These are phyloP conservation scores for Chlorocebus sabaeus DNA, from an alignment of 2,113 vertebrate genomes.

Conservation along the genomic window DNA sequence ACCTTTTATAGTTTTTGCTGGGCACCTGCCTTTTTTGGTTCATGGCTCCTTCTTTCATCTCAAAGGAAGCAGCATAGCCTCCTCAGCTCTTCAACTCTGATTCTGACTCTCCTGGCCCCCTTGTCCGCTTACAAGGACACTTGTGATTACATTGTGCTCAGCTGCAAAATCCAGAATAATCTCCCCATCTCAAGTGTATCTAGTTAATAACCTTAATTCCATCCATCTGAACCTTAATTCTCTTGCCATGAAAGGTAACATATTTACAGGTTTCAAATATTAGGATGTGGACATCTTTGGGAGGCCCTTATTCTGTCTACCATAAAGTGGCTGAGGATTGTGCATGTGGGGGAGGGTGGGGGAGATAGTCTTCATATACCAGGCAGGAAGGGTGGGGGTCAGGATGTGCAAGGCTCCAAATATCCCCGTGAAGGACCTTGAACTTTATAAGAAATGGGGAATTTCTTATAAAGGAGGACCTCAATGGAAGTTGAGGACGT, in stretches of 20 bases:
- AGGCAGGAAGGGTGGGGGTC: not conserved
- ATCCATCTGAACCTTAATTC: not conserved
- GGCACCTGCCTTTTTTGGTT: not conserved
- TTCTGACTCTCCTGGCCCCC: not conserved
- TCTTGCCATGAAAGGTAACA: not conserved
- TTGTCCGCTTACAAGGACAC: not conserved
- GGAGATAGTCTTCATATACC: not conserved
- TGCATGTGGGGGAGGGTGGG: accelerated
- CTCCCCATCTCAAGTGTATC: not conserved
- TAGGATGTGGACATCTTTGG: not conserved
- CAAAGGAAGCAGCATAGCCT: not conserved
- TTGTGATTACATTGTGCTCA: not conserved
- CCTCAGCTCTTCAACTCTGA: not conserved
- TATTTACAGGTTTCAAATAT: not conserved
- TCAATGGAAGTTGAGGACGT: not conserved
- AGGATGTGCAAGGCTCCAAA: not conserved
- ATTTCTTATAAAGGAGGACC: not conserved
- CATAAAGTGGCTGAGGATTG: accelerated
- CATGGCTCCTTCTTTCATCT: not conserved
- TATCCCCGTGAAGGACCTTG: not conserved
- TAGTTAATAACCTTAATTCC: not conserved
- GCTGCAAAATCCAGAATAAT: not conserved
- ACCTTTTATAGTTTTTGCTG: not conserved
- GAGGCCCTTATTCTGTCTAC: not conserved
- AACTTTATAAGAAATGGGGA: not conserved